These are phyloP conservation scores for Microctenopoma lineatum DNA, from an alignment of 2,797 vertebrate species.

Conservation along the genomic window DNA sequence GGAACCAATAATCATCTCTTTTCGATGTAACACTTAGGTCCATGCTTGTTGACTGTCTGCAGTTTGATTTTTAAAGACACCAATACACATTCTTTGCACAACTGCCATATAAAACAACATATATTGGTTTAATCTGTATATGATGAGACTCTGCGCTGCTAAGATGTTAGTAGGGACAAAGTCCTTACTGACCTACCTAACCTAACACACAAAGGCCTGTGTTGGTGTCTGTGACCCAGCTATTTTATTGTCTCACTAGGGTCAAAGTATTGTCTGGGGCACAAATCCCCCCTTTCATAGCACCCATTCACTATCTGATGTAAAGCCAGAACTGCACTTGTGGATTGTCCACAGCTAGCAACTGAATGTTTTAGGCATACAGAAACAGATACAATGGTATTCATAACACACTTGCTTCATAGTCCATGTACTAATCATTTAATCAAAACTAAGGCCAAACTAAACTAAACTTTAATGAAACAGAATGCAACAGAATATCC, in stretches of 20 bases:
- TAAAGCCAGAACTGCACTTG: conserved; percentile 7
- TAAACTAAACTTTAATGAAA: background rate
- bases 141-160: background rate
- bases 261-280: conserved; percentile 61
- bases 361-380: too few relatives aligned
- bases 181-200: conserved; percentile 52
- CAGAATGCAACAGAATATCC: background rate
- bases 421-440: too few relatives aligned
- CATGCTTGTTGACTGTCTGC: too few relatives aligned
- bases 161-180: conserved; percentile 40
- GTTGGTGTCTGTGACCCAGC: conserved; percentile 47
- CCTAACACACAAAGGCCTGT: conserved; percentile 57
- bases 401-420: too few relatives aligned
- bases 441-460: background rate
- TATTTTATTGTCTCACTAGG: conserved; percentile 49
- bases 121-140: background rate
- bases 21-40: too few relatives aligned
- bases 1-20: too few relatives aligned
- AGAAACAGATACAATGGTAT: too few relatives aligned
- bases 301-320: conserved; percentile 17
- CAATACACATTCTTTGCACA: too few relatives aligned
- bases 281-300: conserved; percentile 62
- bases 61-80: too few relatives aligned
- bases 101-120: too few relatives aligned
- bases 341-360: background rate